Conservation (phyloP, 2,113 vertebrate species). For the Mesitornis unicolor region DNA sequence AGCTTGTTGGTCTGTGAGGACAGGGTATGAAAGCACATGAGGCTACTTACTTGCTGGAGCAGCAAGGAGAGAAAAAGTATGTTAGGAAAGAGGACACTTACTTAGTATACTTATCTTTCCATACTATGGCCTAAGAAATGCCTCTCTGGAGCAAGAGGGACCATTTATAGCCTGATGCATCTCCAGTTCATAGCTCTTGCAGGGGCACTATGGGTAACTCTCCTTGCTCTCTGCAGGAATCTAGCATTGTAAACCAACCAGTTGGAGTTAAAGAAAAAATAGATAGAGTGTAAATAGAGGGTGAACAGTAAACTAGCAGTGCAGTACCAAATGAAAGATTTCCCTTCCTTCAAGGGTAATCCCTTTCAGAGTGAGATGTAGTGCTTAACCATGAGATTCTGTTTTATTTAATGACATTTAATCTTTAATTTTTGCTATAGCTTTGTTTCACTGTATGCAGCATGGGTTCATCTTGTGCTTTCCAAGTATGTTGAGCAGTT, state of each 20-base stretch:
- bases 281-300: background rate
- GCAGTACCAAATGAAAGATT: background rate
- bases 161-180: background rate
- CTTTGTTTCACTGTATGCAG: background rate
- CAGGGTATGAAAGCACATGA: background rate
- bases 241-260: background rate
- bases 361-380: background rate
- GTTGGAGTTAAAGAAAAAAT: background rate
- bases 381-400: background rate
- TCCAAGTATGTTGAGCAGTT: background rate
- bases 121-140: background rate
- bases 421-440: background rate
- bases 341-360: background rate
- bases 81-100: background rate
- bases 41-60: background rate
- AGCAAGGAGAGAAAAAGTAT: background rate
- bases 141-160: background rate
- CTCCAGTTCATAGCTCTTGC: background rate
- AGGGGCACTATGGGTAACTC: fast-evolving
- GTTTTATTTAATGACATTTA: background rate
- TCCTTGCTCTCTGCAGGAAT: background rate
- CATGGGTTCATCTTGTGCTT: background rate
- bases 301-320: background rate
- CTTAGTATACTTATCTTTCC: background rate
- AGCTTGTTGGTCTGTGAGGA: background rate